These are phyloP conservation scores for Psilopogon haemacephalus DNA, from an alignment of 2,113 vertebrate species.

Conservation along the genomic window DNA sequence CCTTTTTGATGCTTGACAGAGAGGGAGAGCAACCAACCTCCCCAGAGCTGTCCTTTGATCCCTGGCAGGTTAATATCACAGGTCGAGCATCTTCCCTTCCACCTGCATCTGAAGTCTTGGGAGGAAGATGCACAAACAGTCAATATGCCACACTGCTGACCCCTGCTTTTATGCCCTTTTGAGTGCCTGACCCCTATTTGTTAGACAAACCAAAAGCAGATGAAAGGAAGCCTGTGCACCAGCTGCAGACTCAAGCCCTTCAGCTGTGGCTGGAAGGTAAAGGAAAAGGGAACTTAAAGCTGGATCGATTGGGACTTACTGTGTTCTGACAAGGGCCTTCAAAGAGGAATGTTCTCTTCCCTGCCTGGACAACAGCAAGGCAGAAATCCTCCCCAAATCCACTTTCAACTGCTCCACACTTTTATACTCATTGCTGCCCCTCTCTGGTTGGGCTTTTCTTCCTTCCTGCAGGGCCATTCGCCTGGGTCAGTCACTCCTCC, in stretches of 20 bases:
- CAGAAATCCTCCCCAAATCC: not conserved
- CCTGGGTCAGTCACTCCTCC: not conserved
- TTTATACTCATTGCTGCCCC: not conserved
- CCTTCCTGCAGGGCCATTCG: not conserved
- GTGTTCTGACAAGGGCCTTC: slow-evolving; percentile 25
- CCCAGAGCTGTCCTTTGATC: slow-evolving; percentile 17
- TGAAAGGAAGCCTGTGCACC: not conserved
- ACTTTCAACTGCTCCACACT: not conserved
- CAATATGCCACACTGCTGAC: not conserved
- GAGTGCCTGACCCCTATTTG: not conserved
- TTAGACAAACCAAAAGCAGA: not conserved
- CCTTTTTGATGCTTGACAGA: not conserved
- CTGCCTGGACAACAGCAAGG: not conserved
- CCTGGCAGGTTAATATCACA: not conserved
- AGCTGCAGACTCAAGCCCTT: not conserved
- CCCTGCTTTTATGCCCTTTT: not conserved
- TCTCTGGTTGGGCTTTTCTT: not conserved
- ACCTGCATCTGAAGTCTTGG: not conserved
- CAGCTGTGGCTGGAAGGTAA: not conserved
- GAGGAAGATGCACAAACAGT: not conserved
- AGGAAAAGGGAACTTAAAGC: slow-evolving; percentile 8
- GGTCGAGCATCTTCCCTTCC: not conserved
- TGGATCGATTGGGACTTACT: not conserved
- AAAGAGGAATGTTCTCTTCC: slow-evolving; percentile 19
- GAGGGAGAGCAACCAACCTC: not conserved